Conservation (phyloP, 1,140 invertebrate species). For the Drosophila parvula region DNA sequence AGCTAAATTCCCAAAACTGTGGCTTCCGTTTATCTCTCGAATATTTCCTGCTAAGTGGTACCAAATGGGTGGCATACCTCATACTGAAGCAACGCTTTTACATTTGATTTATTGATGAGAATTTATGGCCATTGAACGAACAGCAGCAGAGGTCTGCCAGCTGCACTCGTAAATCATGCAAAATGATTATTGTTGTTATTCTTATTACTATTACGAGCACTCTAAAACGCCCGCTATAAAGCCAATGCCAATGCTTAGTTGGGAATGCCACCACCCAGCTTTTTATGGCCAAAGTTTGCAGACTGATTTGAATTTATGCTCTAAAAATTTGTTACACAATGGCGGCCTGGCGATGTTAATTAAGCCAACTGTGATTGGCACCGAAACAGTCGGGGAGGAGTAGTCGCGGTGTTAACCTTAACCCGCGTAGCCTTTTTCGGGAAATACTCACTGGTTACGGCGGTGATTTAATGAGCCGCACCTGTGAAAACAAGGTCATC, state of each 20-base stretch:
- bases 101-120: slow-evolving; percentile 79
- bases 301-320: slow-evolving; percentile 58
- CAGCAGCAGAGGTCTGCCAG: slow-evolving; percentile 40
- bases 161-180: slow-evolving; percentile 68
- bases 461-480: slow-evolving; percentile 74
- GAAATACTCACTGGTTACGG: slow-evolving; percentile 47
- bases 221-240: slow-evolving; percentile 3
- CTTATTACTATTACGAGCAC: slow-evolving; percentile 48
- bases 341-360: slow-evolving; percentile 56
- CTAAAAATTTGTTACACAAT: slow-evolving; percentile 16
- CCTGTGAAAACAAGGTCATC: slow-evolving; percentile 52
- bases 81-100: slow-evolving; percentile 33
- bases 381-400: slow-evolving; percentile 3
- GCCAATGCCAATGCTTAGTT: slow-evolving; percentile 24
- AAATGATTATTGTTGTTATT: slow-evolving; percentile 67
- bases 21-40: neutral
- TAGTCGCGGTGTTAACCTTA: slow-evolving; percentile 50
- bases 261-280: slow-evolving; percentile 8
- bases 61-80: slow-evolving; percentile 19
- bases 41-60: neutral
- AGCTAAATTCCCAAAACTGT: neutral
- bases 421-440: slow-evolving; percentile 22
- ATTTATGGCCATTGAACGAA: slow-evolving; percentile 72
- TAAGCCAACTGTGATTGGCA: slow-evolving; percentile 66
- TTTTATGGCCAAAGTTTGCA: slow-evolving; percentile 44